Conservation (phyloP, 2,797 vertebrate genomes). For the Pelochelys cantorii region DNA sequence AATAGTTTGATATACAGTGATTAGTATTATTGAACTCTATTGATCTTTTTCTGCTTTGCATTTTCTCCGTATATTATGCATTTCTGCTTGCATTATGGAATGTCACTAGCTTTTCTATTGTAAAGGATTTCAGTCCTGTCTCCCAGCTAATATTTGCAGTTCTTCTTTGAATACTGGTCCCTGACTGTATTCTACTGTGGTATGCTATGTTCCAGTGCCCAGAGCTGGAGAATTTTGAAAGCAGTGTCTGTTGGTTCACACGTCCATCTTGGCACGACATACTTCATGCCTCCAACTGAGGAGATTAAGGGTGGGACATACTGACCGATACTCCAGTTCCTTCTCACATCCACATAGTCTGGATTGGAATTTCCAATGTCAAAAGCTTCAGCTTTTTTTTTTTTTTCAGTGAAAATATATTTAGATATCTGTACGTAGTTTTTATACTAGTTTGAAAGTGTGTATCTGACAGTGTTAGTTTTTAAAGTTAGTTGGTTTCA, state of each 20-base stretch:
- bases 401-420: background rate
- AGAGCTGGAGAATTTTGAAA: background rate
- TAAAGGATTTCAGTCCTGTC: background rate
- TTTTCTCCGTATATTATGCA: background rate
- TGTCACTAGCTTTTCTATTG: background rate
- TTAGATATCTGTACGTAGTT: background rate
- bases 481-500: no score
- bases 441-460: background rate
- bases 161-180: background rate
- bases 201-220: background rate
- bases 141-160: background rate
- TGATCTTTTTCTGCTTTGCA: background rate
- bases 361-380: background rate
- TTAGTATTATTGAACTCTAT: fast-evolving
- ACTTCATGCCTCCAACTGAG: background rate
- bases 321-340: background rate
- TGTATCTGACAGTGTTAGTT: background rate
- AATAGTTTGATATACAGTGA: background rate
- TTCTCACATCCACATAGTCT: background rate
- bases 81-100: background rate
- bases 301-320: background rate
- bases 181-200: background rate
- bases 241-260: background rate
- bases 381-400: background rate
- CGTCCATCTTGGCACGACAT: background rate